These are phyloP conservation scores for Python bivittatus DNA, from an alignment of 2,113 vertebrate species.

Conservation along the genomic window DNA sequence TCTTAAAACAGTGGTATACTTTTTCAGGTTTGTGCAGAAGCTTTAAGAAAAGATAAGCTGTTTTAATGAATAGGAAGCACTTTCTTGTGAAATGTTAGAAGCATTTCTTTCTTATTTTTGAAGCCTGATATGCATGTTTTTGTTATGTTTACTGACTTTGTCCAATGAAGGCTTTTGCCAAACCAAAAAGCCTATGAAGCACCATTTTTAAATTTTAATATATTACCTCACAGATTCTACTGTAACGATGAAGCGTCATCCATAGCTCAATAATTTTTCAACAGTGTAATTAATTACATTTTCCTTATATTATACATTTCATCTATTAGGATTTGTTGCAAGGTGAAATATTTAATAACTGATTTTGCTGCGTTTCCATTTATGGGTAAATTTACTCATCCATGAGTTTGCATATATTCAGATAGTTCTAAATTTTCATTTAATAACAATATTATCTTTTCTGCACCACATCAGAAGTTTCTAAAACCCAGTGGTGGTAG, in stretches of 20 bases:
- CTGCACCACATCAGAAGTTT: background rate
- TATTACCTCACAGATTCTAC: background rate
- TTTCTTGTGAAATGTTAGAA: background rate
- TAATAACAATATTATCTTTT: background rate
- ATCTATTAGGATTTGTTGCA: background rate
- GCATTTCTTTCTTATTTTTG: background rate
- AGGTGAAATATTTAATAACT: background rate
- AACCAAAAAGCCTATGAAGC: background rate
- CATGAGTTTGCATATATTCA: background rate
- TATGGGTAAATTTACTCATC: background rate
- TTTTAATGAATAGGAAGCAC: background rate
- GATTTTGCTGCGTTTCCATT: background rate
- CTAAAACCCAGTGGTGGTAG: background rate
- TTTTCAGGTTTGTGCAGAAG: background rate
- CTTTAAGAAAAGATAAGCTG: background rate
- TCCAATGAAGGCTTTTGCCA: background rate
- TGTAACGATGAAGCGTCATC: background rate
- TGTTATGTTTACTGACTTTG: background rate
- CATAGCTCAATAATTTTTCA: background rate
- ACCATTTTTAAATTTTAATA: background rate
- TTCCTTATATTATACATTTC: background rate
- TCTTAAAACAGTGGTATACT: background rate
- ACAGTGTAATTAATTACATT: background rate
- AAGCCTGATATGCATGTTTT: background rate
- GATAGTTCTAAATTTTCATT: background rate